Evolutionary conservation across 1,140 invertebrate species (phyloP), one percentile per base, ranked within the genome.

Genomic region (Thalassaphorura encarpata): DNA sequence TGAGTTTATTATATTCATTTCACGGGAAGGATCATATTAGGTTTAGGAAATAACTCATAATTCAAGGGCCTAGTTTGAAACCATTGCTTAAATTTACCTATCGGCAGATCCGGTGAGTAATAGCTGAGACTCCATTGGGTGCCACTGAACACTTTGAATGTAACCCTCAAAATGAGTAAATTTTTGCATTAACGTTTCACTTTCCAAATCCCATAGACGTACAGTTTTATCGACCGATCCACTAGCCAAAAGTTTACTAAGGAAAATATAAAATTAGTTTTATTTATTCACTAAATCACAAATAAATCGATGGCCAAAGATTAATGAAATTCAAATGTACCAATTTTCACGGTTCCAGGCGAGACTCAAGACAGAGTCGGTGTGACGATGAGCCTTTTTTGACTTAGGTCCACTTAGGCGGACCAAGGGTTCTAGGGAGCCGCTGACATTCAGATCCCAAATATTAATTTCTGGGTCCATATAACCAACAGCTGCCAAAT

Each of bases 401-500:
- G 76, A 88, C n/a, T 79, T 78, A 63, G 85, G 85, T 46, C 78
- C 76, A 3, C 88, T 89, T 18, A 97, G 73, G 64, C 79, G 83
- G 65, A 84, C 85, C 0, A 82, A 83, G 33, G 94, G 90, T 69
- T 93, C 89, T 21, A 96, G 72, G 58, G 82, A 83, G 68, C 96
- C 87, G 49, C 95, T 81, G 49, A 97, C 77, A 74, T 97, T 93
- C 28, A 97, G 71, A 71, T 98, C 91, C 93, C 93, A 97, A 13
- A 97, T 79, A 59, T 90, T 83, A 55, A 98, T 95, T 41, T 89
- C 79, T 1, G 91, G 83, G 58, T 83, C 82, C 87, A 97, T 94
- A 36, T 82, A 84, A 16, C 91, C 93, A 65, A 97, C 78, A 3
- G 92, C 93, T 66, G 90, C 83, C 62, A 92, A 80, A 71, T 94